phyloP scores from a whole-genome alignment of 2,797 vertebrate genomes.

The Intellagama lesueurii region DNA sequence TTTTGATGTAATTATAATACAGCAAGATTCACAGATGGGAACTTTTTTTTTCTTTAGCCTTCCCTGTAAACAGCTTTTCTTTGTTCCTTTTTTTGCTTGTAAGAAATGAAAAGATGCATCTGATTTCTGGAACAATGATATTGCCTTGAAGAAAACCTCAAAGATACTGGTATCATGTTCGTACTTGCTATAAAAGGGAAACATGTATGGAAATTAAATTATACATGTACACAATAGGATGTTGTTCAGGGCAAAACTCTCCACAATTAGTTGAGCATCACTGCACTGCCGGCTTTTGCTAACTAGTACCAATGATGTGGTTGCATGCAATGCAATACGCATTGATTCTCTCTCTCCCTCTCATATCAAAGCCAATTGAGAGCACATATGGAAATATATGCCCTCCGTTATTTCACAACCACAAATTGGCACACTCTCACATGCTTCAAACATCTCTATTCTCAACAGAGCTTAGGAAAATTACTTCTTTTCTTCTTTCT shows the following conservation, averaged over 20 bases:
- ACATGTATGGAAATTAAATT: neutral
- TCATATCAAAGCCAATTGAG: conserved; percentile 17
- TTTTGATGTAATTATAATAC: conserved; percentile 44
- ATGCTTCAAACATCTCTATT: neutral
- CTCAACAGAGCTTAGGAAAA: neutral
- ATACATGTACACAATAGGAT: conserved; percentile 25
- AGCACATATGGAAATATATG: neutral
- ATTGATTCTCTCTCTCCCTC: neutral
- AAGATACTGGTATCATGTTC: conserved; percentile 58
- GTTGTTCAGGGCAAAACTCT: conserved; percentile 29
- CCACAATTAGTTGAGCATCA: conserved; percentile 43
- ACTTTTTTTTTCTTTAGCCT: conserved; percentile 37
- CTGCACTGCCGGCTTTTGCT: conserved; percentile 42
- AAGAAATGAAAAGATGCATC: conserved; percentile 47
- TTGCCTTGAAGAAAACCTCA: conserved; percentile 35
- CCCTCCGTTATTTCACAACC: neutral
- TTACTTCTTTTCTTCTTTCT: no score
- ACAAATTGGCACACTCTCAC: neutral
- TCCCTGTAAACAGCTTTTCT: conserved; percentile 62
- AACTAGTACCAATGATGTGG: conserved; percentile 2
- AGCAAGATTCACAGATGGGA: conserved; percentile 47
- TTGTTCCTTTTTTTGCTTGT: conserved; percentile 45
- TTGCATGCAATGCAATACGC: neutral
- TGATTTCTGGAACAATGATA: conserved; percentile 53
- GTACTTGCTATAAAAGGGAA: conserved; percentile 47